Base-by-base conservation (phyloP, 2,113 vertebrate species). In the Melanerpes aurifrons region DNA sequence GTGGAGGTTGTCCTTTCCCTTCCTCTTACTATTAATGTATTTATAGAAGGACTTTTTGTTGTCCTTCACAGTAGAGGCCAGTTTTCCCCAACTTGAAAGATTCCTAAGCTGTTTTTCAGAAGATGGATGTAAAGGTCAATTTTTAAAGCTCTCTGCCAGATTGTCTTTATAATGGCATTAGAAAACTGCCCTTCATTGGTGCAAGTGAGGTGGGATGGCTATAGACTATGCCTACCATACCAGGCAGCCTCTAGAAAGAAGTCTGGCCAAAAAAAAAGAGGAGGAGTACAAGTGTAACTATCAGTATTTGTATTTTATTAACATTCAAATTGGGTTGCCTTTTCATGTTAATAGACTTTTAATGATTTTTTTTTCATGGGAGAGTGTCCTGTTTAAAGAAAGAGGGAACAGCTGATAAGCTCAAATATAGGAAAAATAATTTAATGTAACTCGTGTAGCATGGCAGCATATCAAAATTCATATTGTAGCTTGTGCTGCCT, bases 301-400 rank as follows among this genome's bases (percentile, higher is more conserved):
- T 63, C 50, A 76, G 47, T 40, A 62, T 82, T 86, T 73, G 29
- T 88, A 58, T 77, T 92, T 90, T 77, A 57, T 75, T 93, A 92
- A 48, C 66, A 75, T 74, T 83, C 62, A 47, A 7, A 81, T 16
- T 61, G 57, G n/a, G 11, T 57, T 86, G n/a, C 32, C 53, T 90
- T 89, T 89, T 90, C 32, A 72, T 59, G 48, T 83, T 85, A 91
- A 66, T 62, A 82, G 31, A 25, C 28, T 79, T 75, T 76, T 89
- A 82, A 85, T 69, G 58, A 85, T 82, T 84, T 91, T 40, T 40
- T 40, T 40, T 76, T 5, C 37, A 68, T 31, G 32, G 69, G 58
- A 78, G 21, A 94, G 91, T 69, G 20, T 86, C 83, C 80, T 81
- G 26, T 87, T 75, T 69, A 89, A 91, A 84, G 84, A 69, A 86